Percentiles rank a stretch among this genome's conserved stretches.
Evolutionary conservation across 2,888 invertebrate genomes (phyloP).

Genomic region (Rotaria sp.): DNA sequence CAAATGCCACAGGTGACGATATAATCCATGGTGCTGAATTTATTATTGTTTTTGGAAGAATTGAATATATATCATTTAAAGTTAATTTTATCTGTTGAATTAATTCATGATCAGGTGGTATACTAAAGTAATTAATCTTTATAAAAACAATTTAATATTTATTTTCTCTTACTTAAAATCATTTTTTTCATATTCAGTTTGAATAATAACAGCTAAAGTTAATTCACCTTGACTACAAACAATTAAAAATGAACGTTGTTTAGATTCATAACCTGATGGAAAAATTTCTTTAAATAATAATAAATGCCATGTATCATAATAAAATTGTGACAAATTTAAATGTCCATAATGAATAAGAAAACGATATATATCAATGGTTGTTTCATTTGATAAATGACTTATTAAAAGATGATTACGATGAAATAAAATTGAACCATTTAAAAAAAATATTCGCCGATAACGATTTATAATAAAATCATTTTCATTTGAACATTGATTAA

Average conservation of each 20-base stretch:
- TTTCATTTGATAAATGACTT: not conserved
- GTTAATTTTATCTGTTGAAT: slow-evolving; percentile 11
- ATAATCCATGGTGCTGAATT: not conserved
- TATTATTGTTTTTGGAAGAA: not conserved
- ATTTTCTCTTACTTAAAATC: not conserved
- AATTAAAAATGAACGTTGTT: not conserved
- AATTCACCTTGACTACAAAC: not conserved
- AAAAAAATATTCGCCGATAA: not conserved
- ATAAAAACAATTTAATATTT: not conserved
- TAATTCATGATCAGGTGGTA: not conserved
- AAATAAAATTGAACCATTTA: not conserved
- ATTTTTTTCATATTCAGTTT: not conserved
- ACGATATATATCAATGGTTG: slow-evolving; percentile 13
- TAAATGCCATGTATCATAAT: not conserved
- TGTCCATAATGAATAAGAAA: slow-evolving; percentile 17
- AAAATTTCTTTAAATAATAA: slow-evolving; percentile 16
- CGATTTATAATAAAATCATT: not conserved
- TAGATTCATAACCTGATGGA: not conserved
- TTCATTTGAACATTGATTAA: slow-evolving; percentile 11
- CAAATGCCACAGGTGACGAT: not conserved
- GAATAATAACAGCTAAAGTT: not conserved
- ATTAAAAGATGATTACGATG: not conserved
- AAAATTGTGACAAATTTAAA: not conserved
- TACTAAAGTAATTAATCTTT: not conserved
- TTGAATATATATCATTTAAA: not conserved